These are phyloP conservation scores for Oncorhynchus nerka DNA, from an alignment of 2,113 vertebrate genomes.

Conservation along the genomic window DNA sequence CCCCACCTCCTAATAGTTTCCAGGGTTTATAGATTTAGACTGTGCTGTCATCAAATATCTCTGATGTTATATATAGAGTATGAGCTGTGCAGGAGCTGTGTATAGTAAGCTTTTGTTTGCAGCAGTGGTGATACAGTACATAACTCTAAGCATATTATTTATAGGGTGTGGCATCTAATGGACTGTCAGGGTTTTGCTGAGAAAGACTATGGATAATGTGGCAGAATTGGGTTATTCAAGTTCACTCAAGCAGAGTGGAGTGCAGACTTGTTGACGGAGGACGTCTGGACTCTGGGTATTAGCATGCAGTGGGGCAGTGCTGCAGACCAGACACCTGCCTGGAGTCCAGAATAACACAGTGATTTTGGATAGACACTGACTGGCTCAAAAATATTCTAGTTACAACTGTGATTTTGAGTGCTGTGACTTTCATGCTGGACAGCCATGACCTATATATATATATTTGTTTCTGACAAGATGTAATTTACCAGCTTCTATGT, in stretches of 20 bases:
- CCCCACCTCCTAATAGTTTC: not conserved
- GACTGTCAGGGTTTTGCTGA: slow-evolving; percentile 82
- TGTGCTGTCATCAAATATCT: not conserved
- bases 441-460: too few relatives aligned
- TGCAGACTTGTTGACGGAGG: slow-evolving; percentile 51
- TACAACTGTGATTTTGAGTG: slow-evolving; percentile 27
- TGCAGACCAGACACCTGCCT: slow-evolving; percentile 35
- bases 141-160: slow-evolving; percentile 43
- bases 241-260: slow-evolving; percentile 64
- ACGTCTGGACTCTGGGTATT: slow-evolving; percentile 49
- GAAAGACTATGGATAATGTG: slow-evolving; percentile 82
- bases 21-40: not conserved
- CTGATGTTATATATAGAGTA: not conserved
- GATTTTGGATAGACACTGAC: too few relatives aligned
- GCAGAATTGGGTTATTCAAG: slow-evolving; percentile 76
- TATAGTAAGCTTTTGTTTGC: not conserved
- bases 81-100: too few relatives aligned
- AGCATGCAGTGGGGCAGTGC: slow-evolving; percentile 22
- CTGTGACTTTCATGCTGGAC: not conserved
- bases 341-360: slow-evolving; percentile 3
- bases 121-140: not conserved
- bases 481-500: too few relatives aligned
- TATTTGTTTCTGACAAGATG: too few relatives aligned
- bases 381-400: not conserved
- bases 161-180: slow-evolving; percentile 81